Conservation (phyloP, 2,888 invertebrate species). For the Ditylenchus weischeri region DNA sequence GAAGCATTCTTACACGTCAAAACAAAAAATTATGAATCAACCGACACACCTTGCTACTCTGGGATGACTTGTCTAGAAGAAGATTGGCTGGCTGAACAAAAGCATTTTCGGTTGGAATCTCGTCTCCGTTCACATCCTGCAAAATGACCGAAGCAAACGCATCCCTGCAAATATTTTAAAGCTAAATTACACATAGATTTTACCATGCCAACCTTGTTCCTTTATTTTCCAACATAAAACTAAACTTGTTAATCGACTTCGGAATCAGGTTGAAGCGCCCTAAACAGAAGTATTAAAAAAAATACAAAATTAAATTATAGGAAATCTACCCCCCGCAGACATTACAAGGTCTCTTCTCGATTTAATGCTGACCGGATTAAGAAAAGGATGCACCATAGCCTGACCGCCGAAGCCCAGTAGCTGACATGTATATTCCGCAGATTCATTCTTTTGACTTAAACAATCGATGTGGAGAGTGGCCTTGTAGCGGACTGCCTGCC, state of each 20-base stretch:
- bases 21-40: background rate
- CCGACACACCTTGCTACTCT: background rate
- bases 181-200: background rate
- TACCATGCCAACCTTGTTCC: background rate
- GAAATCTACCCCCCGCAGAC: background rate
- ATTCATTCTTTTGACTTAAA: background rate
- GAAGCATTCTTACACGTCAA: background rate
- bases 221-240: conserved; percentile 3
- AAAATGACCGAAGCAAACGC: background rate
- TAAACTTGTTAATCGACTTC: conserved; percentile 2
- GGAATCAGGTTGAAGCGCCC: too few relatives aligned
- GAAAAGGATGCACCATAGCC: background rate
- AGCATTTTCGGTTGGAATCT: conserved; percentile 6
- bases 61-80: background rate
- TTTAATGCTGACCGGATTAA: background rate
- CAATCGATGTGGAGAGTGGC: conserved; percentile 8
- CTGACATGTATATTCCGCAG: conserved; percentile 4
- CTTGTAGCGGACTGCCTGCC: background rate
- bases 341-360: background rate
- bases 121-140: conserved; percentile 4
- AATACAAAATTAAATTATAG: too few relatives aligned
- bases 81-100: conserved; percentile 10
- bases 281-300: too few relatives aligned
- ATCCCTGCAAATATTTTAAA: background rate
- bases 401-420: background rate